A percentile compares a stretch with the other conserved stretches of the same genome.
phyloP scores from a whole-genome alignment of 2,113 vertebrate genomes.

The Cranoglanis bouderius region DNA sequence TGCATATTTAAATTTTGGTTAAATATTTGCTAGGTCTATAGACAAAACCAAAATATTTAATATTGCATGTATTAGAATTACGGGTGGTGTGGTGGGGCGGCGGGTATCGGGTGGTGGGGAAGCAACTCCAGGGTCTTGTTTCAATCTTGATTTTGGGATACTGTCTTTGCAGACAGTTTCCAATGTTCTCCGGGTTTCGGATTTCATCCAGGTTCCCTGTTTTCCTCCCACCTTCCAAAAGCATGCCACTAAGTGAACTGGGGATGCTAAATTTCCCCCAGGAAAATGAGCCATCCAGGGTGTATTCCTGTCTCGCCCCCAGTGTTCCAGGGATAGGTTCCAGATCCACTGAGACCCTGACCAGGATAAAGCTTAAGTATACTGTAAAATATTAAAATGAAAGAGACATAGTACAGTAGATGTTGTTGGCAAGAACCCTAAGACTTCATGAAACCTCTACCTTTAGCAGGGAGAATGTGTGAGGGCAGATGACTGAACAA shows the following conservation, averaged over 20 bases:
- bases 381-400: neutral
- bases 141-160: neutral
- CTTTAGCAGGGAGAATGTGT: neutral
- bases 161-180: neutral
- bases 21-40: neutral
- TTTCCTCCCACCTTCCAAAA: neutral
- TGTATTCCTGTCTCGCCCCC: neutral
- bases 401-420: neutral
- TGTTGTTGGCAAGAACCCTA: neutral
- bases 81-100: neutral
- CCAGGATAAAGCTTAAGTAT: neutral
- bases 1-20: neutral
- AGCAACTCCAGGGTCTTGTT: neutral
- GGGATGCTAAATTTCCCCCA: neutral
- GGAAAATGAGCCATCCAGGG: too few species aligned
- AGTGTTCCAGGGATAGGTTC: neutral
- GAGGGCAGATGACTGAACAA: neutral
- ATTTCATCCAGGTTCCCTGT: neutral
- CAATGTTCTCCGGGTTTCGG: neutral
- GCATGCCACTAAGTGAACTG: neutral
- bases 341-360: neutral
- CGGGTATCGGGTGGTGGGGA: neutral
- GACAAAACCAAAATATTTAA: neutral
- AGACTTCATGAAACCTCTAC: neutral
- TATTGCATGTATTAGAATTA: neutral